phyloP scores from a whole-genome alignment of 1,140 invertebrate genomes.

The Sycophaga agraensis region DNA sequence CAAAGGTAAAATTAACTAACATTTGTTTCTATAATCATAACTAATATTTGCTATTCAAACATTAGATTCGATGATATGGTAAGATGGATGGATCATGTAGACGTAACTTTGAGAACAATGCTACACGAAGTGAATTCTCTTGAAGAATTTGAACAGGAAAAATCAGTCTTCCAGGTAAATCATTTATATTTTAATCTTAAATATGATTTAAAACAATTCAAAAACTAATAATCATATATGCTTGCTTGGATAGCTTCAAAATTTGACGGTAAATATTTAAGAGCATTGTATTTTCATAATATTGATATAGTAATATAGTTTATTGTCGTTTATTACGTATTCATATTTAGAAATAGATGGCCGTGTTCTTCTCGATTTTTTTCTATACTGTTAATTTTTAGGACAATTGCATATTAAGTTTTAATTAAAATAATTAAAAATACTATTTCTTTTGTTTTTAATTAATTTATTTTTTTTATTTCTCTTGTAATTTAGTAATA shows the following conservation, averaged over 20 bases:
- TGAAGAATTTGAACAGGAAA: slow-evolving; percentile 87
- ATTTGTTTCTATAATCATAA: neutral
- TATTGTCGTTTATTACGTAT: neutral
- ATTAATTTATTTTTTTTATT: too few species aligned
- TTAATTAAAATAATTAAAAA: too few species aligned
- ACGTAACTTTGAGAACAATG: slow-evolving; percentile 78
- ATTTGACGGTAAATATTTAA: slow-evolving; percentile 27
- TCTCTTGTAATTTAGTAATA: too few species aligned
- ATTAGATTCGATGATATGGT: slow-evolving; percentile 77
- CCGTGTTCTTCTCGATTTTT: too few species aligned
- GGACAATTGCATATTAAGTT: too few species aligned
- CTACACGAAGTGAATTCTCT: slow-evolving; percentile 79
- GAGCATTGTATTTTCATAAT: neutral
- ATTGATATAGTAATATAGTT: slow-evolving; percentile 3
- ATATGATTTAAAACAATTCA: slow-evolving; percentile 1
- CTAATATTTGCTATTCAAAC: neutral
- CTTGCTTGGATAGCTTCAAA: slow-evolving; percentile 29
- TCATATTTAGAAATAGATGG: too few species aligned
- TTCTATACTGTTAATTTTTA: too few species aligned
- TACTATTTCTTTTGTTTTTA: too few species aligned
- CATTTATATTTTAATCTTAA: slow-evolving; percentile 12
- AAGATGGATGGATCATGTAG: slow-evolving; percentile 89
- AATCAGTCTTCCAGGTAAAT: slow-evolving; percentile 82
- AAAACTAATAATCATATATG: slow-evolving; percentile 21
- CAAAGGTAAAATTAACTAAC: slow-evolving; percentile 60